phyloP scores from a whole-genome alignment of 2,113 vertebrate genomes.

The Tragelaphus scriptus region DNA sequence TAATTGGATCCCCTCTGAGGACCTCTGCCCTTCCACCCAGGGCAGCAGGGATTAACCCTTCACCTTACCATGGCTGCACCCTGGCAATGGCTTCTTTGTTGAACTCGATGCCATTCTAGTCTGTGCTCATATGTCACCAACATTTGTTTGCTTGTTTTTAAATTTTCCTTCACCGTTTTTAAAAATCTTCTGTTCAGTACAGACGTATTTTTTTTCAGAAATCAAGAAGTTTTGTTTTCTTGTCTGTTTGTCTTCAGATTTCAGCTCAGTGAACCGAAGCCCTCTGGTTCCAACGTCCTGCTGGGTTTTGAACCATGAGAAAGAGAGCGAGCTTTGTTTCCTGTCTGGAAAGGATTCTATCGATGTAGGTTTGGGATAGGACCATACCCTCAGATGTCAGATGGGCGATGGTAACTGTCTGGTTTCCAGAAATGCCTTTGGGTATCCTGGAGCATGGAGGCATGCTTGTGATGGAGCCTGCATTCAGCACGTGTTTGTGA shows the following conservation, averaged over 20 bases:
- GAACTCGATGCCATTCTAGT: rapidly evolving
- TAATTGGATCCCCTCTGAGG: neutral
- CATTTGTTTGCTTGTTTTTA: neutral
- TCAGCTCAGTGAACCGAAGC: neutral
- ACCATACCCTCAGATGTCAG: too few species aligned
- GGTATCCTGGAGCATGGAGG: rapidly evolving
- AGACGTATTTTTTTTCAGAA: neutral
- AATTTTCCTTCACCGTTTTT: neutral
- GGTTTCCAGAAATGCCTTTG: neutral
- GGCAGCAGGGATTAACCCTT: neutral
- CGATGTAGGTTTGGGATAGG: too few species aligned
- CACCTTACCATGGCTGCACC: neutral
- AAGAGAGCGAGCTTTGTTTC: neutral
- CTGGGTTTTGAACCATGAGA: neutral
- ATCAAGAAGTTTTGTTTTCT: neutral
- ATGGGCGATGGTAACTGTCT: rapidly evolving
- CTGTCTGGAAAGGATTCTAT: neutral
- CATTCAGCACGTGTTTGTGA: rapidly evolving
- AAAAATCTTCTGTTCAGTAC: neutral
- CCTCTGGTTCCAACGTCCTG: rapidly evolving
- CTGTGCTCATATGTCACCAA: neutral
- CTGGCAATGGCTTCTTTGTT: neutral
- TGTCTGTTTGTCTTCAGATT: neutral
- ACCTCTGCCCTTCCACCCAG: neutral
- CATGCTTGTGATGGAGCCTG: rapidly evolving